Evolutionary conservation across 2,113 vertebrate species (phyloP).

Genomic region (Callospermophilus lateralis): DNA sequence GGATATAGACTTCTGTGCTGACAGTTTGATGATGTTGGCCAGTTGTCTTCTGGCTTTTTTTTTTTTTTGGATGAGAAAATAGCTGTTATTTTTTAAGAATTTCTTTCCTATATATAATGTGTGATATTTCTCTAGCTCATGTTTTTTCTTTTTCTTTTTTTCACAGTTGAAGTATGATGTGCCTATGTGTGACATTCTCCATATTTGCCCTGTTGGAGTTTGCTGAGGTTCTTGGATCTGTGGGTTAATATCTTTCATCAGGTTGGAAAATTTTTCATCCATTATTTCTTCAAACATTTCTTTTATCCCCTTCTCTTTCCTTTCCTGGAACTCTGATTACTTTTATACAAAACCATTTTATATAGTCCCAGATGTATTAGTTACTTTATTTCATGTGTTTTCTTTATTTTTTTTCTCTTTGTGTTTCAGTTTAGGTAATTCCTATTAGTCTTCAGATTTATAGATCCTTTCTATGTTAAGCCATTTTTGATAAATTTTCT

Average conservation of each 20-base stretch:
- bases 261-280: conserved; percentile 3
- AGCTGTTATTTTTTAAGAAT: not conserved
- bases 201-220: not conserved
- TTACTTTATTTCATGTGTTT: not conserved
- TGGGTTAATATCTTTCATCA: conserved; percentile 17
- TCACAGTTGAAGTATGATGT: not conserved
- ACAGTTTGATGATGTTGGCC: not conserved
- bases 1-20: not conserved
- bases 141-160: conserved; percentile 4
- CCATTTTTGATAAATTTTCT: not conserved
- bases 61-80: conserved; percentile 38
- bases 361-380: not conserved
- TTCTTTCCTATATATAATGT: not conserved
- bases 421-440: conserved; percentile 48
- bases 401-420: not conserved
- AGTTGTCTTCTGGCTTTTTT: not conserved
- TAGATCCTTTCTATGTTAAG: not conserved
- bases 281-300: not conserved
- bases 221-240: conserved; percentile 37
- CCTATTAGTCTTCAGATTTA: not conserved
- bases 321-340: not conserved
- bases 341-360: not conserved
- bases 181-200: not conserved
- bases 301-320: not conserved
- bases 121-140: not conserved